Base-by-base conservation (phyloP, 2,888 invertebrate species). In the Microctonus hyperodae region DNA sequence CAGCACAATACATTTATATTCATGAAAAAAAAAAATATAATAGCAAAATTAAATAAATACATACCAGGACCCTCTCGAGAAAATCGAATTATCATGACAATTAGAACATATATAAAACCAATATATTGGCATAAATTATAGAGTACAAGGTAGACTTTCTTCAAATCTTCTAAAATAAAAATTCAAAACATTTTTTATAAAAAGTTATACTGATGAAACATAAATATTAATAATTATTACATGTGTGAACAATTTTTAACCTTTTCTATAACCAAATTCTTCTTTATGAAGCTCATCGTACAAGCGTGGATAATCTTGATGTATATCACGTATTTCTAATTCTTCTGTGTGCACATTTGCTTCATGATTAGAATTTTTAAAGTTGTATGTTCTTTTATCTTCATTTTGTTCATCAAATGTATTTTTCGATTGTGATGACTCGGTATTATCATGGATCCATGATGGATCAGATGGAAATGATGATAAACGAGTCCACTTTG, bases 371-470 rank as follows among this genome's bases (percentile, higher is more conserved):
- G 84, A 84, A 25, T 84, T 62, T 50, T 51, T 50, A n/a, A 59
- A 59, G 13, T 9, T 22, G 10, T 40, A n/a, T 16, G 50, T 62
- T 22, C 23, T 28, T 3, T 84, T 86, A 44, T 87, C 90, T 51
- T 91, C 90, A 10, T 90, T 90, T 51, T 84, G 86, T 48, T 90
- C 89, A 13, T 87, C 87, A 68, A 89, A 87, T 48, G 89, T 90
- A 73, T 94, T 94, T 76, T 93, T 93, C 3, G 91, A 90, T 77
- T 91, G 90, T 92, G 96, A 96, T 65, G 92, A 89, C 83, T 97
- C 96, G 86, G 96, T 96, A 86, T 97, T 96, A 73, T 96, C 90
- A 89, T 95, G 96, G 4, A 97, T 85, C 97, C 96, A 97, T 0
- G 91, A 91, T 0, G 95, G 94, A 83, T 96, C 97, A 76, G 92